These are phyloP conservation scores for Pseudorasbora parva DNA, from an alignment of 2,113 vertebrate genomes.

Conservation along the genomic window DNA sequence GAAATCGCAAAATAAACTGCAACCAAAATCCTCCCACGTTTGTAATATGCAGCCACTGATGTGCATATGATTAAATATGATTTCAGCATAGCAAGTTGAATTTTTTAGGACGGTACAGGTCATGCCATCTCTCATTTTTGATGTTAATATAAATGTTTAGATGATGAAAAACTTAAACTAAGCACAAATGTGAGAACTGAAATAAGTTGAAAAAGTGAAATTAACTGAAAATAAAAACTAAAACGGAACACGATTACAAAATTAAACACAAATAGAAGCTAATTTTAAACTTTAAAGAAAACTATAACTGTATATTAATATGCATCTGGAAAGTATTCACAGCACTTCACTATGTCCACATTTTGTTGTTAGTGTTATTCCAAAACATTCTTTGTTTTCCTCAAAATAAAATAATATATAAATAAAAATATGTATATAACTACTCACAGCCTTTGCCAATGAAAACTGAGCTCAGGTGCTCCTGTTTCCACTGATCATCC, in stretches of 20 bases:
- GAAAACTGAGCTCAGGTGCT: too few relatives aligned
- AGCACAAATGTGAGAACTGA: neutral
- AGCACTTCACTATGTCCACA: too few relatives aligned
- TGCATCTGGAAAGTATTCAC: too few relatives aligned
- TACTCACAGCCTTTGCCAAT: too few relatives aligned
- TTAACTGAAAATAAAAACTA: neutral
- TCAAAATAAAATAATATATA: too few relatives aligned
- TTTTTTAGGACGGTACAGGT: neutral
- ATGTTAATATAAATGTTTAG: neutral
- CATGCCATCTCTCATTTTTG: neutral
- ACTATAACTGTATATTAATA: neutral
- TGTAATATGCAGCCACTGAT: neutral
- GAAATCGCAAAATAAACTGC: neutral
- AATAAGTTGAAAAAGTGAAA: neutral
- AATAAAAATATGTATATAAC: too few relatives aligned
- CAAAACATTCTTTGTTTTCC: too few relatives aligned
- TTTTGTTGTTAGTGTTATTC: too few relatives aligned
- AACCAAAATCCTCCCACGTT: neutral
- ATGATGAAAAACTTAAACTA: neutral
- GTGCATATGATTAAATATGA: neutral
- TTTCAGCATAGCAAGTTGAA: neutral
- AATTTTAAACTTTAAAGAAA: neutral
- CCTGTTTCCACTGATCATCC: too few relatives aligned
- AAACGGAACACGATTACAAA: neutral
- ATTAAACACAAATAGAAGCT: neutral